Conservation (phyloP, 64 coral and sea anemone species). For the Montipora sp. region DNA sequence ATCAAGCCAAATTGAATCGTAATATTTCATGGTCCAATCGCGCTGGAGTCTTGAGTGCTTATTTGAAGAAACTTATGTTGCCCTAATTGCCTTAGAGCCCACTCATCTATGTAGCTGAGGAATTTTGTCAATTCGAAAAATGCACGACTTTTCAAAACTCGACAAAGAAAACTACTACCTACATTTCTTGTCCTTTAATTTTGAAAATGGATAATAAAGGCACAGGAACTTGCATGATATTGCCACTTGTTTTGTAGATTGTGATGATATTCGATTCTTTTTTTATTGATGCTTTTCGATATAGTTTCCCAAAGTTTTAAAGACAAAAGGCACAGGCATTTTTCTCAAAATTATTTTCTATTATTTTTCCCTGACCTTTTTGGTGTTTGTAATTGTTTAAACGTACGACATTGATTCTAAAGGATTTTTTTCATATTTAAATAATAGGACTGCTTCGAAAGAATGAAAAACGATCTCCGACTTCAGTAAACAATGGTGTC, state of each 20-base stretch:
- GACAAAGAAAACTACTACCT: no score
- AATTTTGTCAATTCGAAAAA: constrained; percentile 2
- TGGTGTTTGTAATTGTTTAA: neutral
- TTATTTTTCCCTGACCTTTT: neutral
- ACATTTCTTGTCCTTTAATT: no score
- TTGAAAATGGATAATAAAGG: no score
- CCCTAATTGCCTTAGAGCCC: neutral
- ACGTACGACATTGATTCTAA: neutral
- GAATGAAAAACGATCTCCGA: no score
- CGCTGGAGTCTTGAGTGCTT: neutral
- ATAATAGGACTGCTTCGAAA: no score
- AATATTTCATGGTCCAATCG: neutral
- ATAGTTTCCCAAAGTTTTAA: neutral
- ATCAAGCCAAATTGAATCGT: neutral
- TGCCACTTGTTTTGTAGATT: neutral
- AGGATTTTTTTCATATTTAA: no score
- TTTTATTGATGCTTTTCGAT: neutral
- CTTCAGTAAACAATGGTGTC: no score
- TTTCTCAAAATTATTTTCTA: no score
- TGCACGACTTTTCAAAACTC: neutral
- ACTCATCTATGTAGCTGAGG: neutral
- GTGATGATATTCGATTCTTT: neutral
- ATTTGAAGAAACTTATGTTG: neutral
- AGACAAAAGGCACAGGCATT: neutral
- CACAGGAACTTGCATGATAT: neutral